Percentiles rank a stretch among this genome's conserved stretches.
These are phyloP conservation scores for Callimico goeldii DNA, from an alignment of 2,797 vertebrate species.

Conservation along the genomic window DNA sequence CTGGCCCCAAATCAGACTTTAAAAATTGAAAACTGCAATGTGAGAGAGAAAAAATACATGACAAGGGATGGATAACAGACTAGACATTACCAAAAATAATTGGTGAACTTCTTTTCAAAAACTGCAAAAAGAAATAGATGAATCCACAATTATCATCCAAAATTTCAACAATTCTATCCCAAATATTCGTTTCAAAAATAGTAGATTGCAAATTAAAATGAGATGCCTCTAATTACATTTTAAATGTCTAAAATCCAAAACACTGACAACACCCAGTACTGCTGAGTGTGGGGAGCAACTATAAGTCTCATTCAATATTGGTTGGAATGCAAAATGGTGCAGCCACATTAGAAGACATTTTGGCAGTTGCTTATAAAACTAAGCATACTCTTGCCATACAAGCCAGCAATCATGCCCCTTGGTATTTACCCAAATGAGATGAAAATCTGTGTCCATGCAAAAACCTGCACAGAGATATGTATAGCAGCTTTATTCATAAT, in stretches of 20 bases:
- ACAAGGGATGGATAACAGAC: background rate
- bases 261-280: background rate
- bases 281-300: background rate
- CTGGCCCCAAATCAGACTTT: background rate
- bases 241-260: background rate
- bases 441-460: background rate
- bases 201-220: background rate
- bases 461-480: background rate
- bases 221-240: background rate
- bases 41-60: background rate
- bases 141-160: background rate
- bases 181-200: background rate
- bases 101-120: background rate
- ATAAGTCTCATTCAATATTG: background rate
- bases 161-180: background rate
- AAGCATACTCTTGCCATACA: background rate
- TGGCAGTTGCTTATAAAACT: background rate
- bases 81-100: background rate
- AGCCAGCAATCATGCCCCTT: background rate
- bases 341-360: background rate
- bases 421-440: background rate
- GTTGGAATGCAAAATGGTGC: background rate
- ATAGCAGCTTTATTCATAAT: background rate
- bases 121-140: background rate
- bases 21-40: background rate